These are phyloP conservation scores for Zeus faber DNA, from an alignment of 2,113 vertebrate genomes.

Conservation along the genomic window DNA sequence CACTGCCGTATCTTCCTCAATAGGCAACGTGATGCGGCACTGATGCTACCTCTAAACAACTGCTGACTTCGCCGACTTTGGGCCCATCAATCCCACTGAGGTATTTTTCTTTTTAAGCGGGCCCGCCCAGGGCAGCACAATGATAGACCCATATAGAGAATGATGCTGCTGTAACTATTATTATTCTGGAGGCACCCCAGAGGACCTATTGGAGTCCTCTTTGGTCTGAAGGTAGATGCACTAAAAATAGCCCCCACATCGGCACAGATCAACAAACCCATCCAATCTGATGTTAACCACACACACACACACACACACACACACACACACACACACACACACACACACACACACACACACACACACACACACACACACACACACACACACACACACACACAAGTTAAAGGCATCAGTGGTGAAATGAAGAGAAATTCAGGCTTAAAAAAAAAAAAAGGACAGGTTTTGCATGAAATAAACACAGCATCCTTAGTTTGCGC, in stretches of 20 bases:
- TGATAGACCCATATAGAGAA: slow-evolving; percentile 37
- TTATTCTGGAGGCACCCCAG: slow-evolving; percentile 42
- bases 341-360: not conserved
- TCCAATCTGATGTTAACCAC: not conserved
- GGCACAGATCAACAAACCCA: not conserved
- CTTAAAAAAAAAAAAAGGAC: too few relatives aligned
- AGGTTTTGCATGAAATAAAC: too few relatives aligned
- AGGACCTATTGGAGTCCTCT: slow-evolving; percentile 30
- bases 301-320: not conserved
- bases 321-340: not conserved
- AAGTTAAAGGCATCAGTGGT: not conserved
- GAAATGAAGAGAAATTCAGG: too few relatives aligned
- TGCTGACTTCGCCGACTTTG: slow-evolving; percentile 45
- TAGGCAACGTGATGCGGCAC: not conserved
- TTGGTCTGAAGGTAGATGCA: slow-evolving; percentile 29
- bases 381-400: slow-evolving; percentile 9
- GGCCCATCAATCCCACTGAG: slow-evolving; percentile 34
- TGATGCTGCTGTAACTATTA: slow-evolving; percentile 58
- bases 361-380: not conserved
- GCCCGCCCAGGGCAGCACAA: slow-evolving; percentile 1
- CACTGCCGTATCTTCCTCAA: not conserved
- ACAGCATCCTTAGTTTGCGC: too few relatives aligned
- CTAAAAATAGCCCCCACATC: slow-evolving; percentile 50
- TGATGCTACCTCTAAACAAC: slow-evolving; percentile 13
- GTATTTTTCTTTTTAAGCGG: slow-evolving; percentile 14